Evolutionary conservation across 2,888 invertebrate species (phyloP), one percentile per base, ranked within the genome.

Genomic region (Ophraella communa): DNA sequence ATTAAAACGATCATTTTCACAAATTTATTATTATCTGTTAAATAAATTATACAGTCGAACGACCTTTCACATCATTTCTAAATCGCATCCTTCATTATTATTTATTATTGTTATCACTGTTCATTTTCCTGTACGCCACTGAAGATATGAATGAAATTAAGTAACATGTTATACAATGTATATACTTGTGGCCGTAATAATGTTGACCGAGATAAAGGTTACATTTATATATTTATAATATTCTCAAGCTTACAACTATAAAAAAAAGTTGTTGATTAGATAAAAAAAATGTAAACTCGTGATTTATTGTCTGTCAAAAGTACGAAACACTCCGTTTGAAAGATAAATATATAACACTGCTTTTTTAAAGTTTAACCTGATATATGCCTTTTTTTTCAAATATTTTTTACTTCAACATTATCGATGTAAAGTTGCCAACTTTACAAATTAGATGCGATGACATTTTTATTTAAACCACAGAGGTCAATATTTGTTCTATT

Each of bases 131-230:
- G 17, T 39, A 39, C 39, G 17, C 39, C 39, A 39, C 39, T 39
- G 39, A 17, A 39, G 39, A 39, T 39, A 39, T 39, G 39, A 39
- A 39, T 39, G 39, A 17, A 39, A 39, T 39, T 39, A 39, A 39
- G 39, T 39, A 39, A 39, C 4, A 39, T 17, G 39, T 39, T 39
- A 39, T 39, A 39, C 39, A 39, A 39, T 39, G 39, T 39, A 39
- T 35, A 35, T 39, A 14, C 8, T 39, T 39, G 39, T 39, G 7
- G 39, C 17, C 39, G 39, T 39, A 39, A 39, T 39, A 14, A n/a
- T n/a, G n/a, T 39, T 39, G 39, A 39, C 39, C 39, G 39, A 39
- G 39, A 39, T 39, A 39, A 39, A 39, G 39, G 39, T 39, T 39
- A 39, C 17, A 39, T 39, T 39, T 39, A 17, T 14, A n/a, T n/a